Conservation (phyloP, 1,140 invertebrate genomes). For the Oryctes rhinoceros region DNA sequence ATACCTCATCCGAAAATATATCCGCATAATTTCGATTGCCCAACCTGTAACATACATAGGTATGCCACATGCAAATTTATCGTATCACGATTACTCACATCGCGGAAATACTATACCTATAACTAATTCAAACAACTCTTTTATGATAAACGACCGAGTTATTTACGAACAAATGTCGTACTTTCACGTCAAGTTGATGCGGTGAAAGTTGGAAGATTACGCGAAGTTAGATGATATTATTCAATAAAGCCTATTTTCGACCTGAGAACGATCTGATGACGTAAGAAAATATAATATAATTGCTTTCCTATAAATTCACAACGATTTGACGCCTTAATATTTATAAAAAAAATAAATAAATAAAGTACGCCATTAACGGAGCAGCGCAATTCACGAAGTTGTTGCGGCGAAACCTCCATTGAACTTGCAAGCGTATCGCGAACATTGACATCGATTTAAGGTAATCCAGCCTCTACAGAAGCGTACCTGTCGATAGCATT, state of each 20-base stretch:
- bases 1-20: background rate
- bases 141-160: background rate
- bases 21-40: background rate
- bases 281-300: background rate
- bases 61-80: background rate
- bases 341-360: background rate
- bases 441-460: slow-evolving; percentile 6
- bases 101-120: background rate
- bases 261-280: background rate
- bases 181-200: background rate
- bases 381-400: background rate
- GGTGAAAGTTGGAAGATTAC: background rate
- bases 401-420: background rate
- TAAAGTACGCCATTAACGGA: background rate
- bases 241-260: background rate
- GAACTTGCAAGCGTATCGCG: background rate
- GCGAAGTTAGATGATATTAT: background rate
- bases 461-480: background rate
- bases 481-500: background rate
- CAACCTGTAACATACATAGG: background rate
- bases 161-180: background rate
- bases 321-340: background rate
- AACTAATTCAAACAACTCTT: background rate
- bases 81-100: background rate
- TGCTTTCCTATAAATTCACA: background rate